Percentiles rank a stretch among this genome's conserved stretches.
These are phyloP conservation scores for Drosophila austrosaltans DNA, from an alignment of 2,888 invertebrate species.

Conservation along the genomic window DNA sequence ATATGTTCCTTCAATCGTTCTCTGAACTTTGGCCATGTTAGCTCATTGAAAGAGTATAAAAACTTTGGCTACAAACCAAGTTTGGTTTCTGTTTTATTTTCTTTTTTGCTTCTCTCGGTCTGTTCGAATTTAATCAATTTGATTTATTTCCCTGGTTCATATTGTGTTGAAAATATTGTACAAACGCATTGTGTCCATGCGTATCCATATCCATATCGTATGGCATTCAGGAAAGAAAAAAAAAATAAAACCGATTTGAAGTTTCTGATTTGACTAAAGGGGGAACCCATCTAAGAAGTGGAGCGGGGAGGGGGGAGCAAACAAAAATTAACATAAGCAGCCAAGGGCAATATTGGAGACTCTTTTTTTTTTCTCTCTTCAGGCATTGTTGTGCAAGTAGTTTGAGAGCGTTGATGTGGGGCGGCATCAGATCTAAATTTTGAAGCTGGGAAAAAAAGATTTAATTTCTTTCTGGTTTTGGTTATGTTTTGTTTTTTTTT, in stretches of 20 bases:
- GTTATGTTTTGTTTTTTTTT: not conserved
- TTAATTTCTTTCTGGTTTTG: conserved; percentile 44
- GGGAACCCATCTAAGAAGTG: conserved; percentile 2
- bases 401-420: conserved; percentile 24
- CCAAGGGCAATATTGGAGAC: conserved; percentile 49
- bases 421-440: conserved; percentile 40
- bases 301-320: conserved; percentile 7
- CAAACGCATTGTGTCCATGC: conserved; percentile 62
- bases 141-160: conserved; percentile 75
- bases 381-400: conserved; percentile 11
- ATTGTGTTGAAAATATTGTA: conserved; percentile 76
- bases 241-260: conserved; percentile 49
- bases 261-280: conserved; percentile 36
- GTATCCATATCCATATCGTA: conserved; percentile 62
- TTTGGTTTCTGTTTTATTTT: conserved; percentile 22
- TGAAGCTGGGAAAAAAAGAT: conserved; percentile 40
- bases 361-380: not conserved
- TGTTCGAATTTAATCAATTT: conserved; percentile 80
- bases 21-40: too few species aligned
- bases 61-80: not conserved
- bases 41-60: not conserved
- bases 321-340: conserved; percentile 68
- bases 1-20: too few species aligned
- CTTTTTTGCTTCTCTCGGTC: conserved; percentile 29
- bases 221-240: conserved; percentile 55